Evolutionary conservation across 1,140 invertebrate species (phyloP), one percentile per base, ranked within the genome.

Genomic region (Aphelinus atriplicis): DNA sequence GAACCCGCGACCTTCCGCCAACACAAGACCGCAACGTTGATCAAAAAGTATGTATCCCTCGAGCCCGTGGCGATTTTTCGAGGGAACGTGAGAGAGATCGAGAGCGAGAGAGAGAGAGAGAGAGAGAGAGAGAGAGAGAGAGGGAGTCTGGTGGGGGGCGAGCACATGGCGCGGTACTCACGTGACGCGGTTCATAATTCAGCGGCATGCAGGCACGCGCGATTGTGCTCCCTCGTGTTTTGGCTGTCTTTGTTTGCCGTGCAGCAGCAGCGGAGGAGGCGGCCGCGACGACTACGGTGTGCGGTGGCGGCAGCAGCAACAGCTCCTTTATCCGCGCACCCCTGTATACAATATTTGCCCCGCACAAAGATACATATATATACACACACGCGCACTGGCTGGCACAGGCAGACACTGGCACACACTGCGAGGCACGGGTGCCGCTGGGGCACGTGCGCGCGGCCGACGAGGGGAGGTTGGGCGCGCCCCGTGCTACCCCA

Each of bases 131-230:
- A 53, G 51, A 9, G 51, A 53, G 51, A 4, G 51, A 53, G 4
- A 47, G 26, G 0, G 26, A 26, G 26, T 26, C 26, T 26, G 26
- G 9, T 53, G 9, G 9, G 9, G 51, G 51, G 9, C 51, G 51
- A 53, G 51, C 4, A 53, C 51, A 26, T 26, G 26, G 26, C 26
- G 26, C 26, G 26, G 26, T 82, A 82, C 81, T 83, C 79, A 83
- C 81, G 70, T 79, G 60, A 60, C 7, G 76, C 63, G 63, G 79
- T 73, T 82, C 81, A 83, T 83, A 82, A 78, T 81, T 78, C 77
- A 76, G 63, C 66, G 47, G 62, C 80, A 79, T 81, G 64, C 64
- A 9, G 10, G 10, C 1, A 51, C 10, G 57, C 60, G 63, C 46
- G 60, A 75, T 42, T 10, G 3, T 45, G 53, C 5, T 48, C n/a